phyloP scores from a whole-genome alignment of 92 coral and sea anemone genomes.

The Actinernus sp. region DNA sequence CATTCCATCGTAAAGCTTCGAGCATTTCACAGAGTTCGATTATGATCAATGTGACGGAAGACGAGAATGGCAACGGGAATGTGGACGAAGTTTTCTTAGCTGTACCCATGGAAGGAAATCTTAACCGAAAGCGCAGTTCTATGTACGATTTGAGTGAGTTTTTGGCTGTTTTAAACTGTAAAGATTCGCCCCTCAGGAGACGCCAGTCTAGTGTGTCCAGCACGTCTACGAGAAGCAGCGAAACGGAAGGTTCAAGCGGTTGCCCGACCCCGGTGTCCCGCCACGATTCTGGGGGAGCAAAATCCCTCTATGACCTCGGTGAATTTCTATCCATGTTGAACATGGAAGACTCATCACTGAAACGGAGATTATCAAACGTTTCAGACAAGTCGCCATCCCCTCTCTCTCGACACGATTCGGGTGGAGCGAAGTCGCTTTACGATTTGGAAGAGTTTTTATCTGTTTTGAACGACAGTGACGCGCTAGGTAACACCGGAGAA shows the following conservation, averaged over 20 bases:
- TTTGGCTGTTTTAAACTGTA: constrained; percentile 62
- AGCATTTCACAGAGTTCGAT: constrained; percentile 68
- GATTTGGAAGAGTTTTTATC: constrained; percentile 69
- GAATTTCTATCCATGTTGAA: constrained; percentile 79
- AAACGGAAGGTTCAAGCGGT: neutral
- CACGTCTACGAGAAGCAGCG: constrained; percentile 8
- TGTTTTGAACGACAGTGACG: constrained; percentile 59
- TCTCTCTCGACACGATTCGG: constrained; percentile 45
- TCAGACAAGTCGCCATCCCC: constrained; percentile 43
- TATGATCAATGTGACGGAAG: constrained; percentile 66
- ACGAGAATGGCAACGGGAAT: constrained; percentile 49
- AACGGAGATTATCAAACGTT: constrained; percentile 65
- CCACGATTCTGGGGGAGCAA: constrained; percentile 76
- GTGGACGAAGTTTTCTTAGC: constrained; percentile 79
- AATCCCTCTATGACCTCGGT: constrained; percentile 74
- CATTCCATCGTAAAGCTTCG: constrained; percentile 59
- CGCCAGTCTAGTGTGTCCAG: constrained; percentile 71
- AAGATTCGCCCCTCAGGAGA: constrained; percentile 80
- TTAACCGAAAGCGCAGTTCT: constrained; percentile 62
- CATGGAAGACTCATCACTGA: constrained; percentile 70
- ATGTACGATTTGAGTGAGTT: constrained; percentile 77
- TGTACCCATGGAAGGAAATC: constrained; percentile 43
- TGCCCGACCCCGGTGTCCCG: constrained; percentile 69
- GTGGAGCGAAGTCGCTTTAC: constrained; percentile 52
- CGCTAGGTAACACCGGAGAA: constrained; percentile 6